Evolutionary conservation across 2,797 vertebrate genomes (phyloP), one percentile per base, ranked within the genome.

Genomic region (Acomys russatus): DNA sequence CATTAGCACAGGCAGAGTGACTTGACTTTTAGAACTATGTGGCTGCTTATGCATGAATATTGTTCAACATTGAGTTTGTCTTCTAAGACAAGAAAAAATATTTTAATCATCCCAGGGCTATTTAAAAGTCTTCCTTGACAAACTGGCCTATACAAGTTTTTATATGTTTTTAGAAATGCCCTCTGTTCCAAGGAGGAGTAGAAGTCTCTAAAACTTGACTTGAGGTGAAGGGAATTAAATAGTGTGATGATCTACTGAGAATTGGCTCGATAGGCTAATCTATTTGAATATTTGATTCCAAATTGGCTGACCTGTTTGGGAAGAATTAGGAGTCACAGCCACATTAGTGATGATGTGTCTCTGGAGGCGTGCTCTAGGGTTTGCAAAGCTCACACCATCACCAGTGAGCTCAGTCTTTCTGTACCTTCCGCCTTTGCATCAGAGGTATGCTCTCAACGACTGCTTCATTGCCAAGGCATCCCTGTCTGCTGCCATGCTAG

Each of bases 1-100:
- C 97, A 79, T 97, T 97, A 98, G 25, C 96, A 89, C 5, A 95
- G 84, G 82, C 54, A 96, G 97, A 98, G 80, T 94, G 64, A 77
- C 15, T 95, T 95, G 82, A 94, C 66, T 98, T 97, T 95, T 92
- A 88, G 80, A 97, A 97, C 64, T 88, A 79, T 87, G 35, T 33
- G 77, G 0, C 84, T 97, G 87, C 56, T 87, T 94, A 94, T 82
- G 44, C 56, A 51, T 38, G 68, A 93, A 44, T 14, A 88, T 95
- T 93, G 93, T 23, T 49, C 63, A 56, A 78, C 54, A n/a, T 78
- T 68, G n/a, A 90, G 15, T 86, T 87, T 88, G 59, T 94, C 73
- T 85, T 82, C 76, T 70, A 66, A 92, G 35, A 68, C 86, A 88
- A 86, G 80, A 54, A 49, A 49, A 74, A 44, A 74, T 97, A 68